These are phyloP conservation scores for Scaptomyza caliginosa DNA, from an alignment of 2,888 invertebrate genomes.

Conservation along the genomic window DNA sequence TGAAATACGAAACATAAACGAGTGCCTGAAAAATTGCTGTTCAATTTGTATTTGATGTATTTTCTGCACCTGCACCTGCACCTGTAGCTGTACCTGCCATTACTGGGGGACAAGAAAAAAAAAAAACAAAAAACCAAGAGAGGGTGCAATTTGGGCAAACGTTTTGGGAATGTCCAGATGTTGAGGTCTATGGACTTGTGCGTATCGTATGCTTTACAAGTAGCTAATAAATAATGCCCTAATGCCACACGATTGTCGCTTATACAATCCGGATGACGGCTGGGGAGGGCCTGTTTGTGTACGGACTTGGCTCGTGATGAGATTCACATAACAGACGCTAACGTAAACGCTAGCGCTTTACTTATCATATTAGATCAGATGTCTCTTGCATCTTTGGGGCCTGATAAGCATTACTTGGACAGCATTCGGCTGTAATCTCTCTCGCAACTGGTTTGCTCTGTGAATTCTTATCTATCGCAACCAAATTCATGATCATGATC, in stretches of 20 bases:
- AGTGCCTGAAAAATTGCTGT: conserved; percentile 21
- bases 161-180: conserved; percentile 46
- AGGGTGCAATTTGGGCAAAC: not conserved
- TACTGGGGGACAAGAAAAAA: too few species aligned
- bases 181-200: too few species aligned
- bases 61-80: not conserved
- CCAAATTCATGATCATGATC: conserved; percentile 58
- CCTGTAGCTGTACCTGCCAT: too few species aligned
- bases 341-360: conserved; percentile 3
- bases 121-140: too few species aligned
- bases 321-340: not conserved
- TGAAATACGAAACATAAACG: conserved; percentile 34
- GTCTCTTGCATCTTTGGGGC: not conserved
- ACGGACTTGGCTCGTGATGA: not conserved
- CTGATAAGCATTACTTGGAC: conserved; percentile 31
- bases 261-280: conserved; percentile 39
- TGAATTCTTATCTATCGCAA: conserved; percentile 41
- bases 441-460: not conserved
- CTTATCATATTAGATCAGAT: conserved; percentile 35
- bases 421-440: conserved; percentile 31
- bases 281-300: not conserved
- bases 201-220: too few species aligned
- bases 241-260: conserved; percentile 15
- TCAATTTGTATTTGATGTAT: conserved; percentile 21
- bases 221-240: conserved; percentile 17